A percentile compares a stretch with the other conserved stretches of the same genome.
Conservation (phyloP, 2,888 invertebrate species). For the Synergus gifuensis region DNA sequence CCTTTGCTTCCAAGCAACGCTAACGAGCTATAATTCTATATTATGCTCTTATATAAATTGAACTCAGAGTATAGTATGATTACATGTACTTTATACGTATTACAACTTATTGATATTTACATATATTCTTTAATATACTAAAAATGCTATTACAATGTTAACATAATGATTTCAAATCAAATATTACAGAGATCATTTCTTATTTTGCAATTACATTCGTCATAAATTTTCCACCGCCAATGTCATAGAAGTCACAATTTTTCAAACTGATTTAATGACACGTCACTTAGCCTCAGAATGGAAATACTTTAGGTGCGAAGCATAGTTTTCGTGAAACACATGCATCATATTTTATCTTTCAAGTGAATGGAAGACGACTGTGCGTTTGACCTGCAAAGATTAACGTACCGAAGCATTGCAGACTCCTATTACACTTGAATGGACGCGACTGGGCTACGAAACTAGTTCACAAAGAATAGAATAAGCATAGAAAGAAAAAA, state of each 20-base stretch:
- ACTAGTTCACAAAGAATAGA: not conserved
- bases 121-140: no score
- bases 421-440: constrained; percentile 56
- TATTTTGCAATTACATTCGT: not conserved
- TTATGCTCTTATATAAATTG: no score
- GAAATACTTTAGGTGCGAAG: not conserved
- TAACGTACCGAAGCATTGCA: constrained; percentile 57
- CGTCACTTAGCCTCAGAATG: not conserved
- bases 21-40: no score
- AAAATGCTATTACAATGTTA: no score
- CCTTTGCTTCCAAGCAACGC: no score
- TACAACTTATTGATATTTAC: no score
- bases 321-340: not conserved
- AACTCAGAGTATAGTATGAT: no score
- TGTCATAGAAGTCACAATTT: not conserved
- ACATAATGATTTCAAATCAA: no score
- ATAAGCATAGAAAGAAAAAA: not conserved
- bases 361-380: constrained; percentile 48
- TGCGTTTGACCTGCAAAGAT: constrained; percentile 61
- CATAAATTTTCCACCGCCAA: not conserved
- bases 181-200: not conserved
- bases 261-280: not conserved
- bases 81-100: no score
- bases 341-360: constrained; percentile 22
- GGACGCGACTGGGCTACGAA: constrained; percentile 44